These are phyloP conservation scores for Penaeus vannamei DNA, from an alignment of 1,140 invertebrate genomes.

Conservation along the genomic window DNA sequence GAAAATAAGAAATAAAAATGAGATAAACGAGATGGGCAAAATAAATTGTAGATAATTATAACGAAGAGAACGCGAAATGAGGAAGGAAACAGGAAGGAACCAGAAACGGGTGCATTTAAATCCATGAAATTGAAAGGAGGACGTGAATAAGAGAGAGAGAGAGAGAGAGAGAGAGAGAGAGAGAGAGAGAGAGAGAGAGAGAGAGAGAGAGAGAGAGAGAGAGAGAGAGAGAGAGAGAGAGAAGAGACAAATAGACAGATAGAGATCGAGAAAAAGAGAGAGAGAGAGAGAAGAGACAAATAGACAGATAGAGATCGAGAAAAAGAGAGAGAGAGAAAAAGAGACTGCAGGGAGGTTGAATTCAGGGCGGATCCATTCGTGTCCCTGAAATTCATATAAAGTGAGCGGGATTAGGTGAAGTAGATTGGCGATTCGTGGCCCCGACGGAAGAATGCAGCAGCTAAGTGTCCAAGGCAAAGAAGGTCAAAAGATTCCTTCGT, in stretches of 20 bases:
- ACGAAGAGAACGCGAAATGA: not conserved
- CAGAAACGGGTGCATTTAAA: not conserved
- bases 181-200: not conserved
- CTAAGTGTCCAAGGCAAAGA: no score
- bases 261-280: not conserved
- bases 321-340: not conserved
- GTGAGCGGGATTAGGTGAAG: no score
- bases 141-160: not conserved
- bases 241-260: not conserved
- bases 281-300: not conserved
- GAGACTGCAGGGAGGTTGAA: not conserved
- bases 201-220: not conserved
- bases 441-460: no score
- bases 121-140: not conserved
- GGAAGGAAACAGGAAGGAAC: not conserved
- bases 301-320: not conserved
- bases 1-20: no score
- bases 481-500: no score
- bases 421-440: no score
- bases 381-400: no score
- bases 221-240: fast-evolving
- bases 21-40: no score
- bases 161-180: slow-evolving; percentile 30
- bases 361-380: not conserved
- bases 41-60: no score